A percentile compares a stretch with the other conserved stretches of the same genome.
phyloP scores from a whole-genome alignment of 2,797 vertebrate genomes.

The Fratercula arctica region DNA sequence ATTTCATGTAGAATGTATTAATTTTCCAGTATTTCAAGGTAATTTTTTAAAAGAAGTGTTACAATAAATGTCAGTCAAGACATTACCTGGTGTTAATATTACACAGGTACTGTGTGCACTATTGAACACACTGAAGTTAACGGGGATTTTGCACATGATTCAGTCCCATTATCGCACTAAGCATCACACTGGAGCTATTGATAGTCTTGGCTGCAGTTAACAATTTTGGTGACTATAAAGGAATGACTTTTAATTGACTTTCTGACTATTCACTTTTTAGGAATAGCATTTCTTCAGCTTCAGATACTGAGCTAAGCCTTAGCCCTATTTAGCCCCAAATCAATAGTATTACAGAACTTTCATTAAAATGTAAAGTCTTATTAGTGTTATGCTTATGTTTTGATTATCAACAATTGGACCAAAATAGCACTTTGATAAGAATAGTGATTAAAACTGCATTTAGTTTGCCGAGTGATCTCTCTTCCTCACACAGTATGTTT shows the following conservation, averaged over 20 bases:
- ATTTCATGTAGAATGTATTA: background rate
- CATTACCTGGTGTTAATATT: background rate
- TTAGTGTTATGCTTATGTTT: background rate
- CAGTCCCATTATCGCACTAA: background rate
- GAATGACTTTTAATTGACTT: background rate
- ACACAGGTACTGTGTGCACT: background rate
- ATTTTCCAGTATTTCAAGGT: background rate
- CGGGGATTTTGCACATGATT: background rate
- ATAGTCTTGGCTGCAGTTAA: background rate
- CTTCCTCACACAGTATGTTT: background rate
- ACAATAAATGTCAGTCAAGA: background rate
- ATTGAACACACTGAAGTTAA: background rate
- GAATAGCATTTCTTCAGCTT: background rate
- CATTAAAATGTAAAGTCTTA: background rate
- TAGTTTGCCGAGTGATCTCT: background rate
- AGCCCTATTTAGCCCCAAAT: background rate
- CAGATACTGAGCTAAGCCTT: background rate
- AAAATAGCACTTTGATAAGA: background rate
- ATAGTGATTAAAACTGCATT: background rate
- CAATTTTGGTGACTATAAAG: background rate
- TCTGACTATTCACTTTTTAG: background rate
- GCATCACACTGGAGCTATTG: background rate
- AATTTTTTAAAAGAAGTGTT: background rate
- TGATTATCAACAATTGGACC: background rate
- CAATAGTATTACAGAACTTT: background rate